phyloP scores from a whole-genome alignment of 2,113 vertebrate genomes.

The Eptatretus burgeri region DNA sequence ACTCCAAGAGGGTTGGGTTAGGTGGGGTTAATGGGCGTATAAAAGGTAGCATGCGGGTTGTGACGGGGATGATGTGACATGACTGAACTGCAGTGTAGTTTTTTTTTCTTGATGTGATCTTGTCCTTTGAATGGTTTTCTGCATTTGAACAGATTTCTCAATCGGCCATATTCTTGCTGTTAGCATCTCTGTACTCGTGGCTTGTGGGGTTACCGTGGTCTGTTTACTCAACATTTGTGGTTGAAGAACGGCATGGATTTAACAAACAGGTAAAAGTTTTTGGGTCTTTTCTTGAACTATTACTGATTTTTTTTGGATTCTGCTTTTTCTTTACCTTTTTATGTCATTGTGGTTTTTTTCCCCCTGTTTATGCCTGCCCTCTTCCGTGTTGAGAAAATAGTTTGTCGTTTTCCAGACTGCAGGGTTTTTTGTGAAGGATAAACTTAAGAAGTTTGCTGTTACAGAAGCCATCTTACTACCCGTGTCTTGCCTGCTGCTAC shows the following conservation, averaged over 20 bases:
- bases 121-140: too few species aligned
- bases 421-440: slow-evolving; percentile 81
- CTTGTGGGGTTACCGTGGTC: slow-evolving; percentile 81
- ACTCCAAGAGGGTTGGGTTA: too few species aligned
- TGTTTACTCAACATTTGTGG: slow-evolving; percentile 78
- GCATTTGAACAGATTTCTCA: slow-evolving; percentile 32
- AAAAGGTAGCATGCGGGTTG: too few species aligned
- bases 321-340: too few species aligned
- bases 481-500: slow-evolving; percentile 67
- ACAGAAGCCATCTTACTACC: slow-evolving; percentile 87
- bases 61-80: too few species aligned
- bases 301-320: too few species aligned
- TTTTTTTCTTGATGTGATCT: too few species aligned
- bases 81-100: too few species aligned
- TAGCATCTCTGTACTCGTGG: slow-evolving; percentile 75
- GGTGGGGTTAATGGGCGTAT: too few species aligned
- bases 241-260: slow-evolving; percentile 92
- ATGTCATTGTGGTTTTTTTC: too few species aligned
- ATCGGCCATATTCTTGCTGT: slow-evolving; percentile 48
- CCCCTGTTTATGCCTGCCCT: too few species aligned
- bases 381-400: slow-evolving; percentile 2
- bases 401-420: slow-evolving; percentile 29
- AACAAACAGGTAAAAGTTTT: slow-evolving; percentile 50
- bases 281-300: too few species aligned
- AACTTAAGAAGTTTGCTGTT: slow-evolving; percentile 75